These are phyloP conservation scores for Hyperopisus bebe DNA, from an alignment of 2,113 vertebrate genomes.

Conservation along the genomic window DNA sequence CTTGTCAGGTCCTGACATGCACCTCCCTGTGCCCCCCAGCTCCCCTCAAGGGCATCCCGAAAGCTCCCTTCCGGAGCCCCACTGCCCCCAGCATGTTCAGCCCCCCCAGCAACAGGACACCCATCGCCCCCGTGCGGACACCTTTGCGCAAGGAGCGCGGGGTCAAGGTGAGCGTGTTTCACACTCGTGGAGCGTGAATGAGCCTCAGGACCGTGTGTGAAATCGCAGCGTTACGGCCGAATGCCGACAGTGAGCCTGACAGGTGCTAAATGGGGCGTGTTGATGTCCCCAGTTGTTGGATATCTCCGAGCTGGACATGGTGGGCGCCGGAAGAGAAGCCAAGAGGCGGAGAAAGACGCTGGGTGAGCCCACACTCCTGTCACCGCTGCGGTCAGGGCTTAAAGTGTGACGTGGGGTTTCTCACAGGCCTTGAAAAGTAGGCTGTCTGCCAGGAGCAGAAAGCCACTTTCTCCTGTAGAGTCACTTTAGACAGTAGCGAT, in stretches of 20 bases:
- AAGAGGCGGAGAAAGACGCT: constrained; percentile 93
- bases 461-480: not conserved
- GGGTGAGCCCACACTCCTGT: constrained; percentile 56
- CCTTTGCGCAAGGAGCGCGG: constrained; percentile 89
- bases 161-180: constrained; percentile 72
- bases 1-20: not conserved
- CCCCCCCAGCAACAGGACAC: constrained; percentile 83
- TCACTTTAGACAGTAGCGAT: not conserved
- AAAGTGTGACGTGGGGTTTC: not conserved
- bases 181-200: not conserved
- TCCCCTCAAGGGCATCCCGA: constrained; percentile 94
- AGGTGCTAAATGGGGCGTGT: not conserved
- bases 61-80: constrained; percentile 88
- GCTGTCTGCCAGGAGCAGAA: not conserved
- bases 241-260: too few species aligned
- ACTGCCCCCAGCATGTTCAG: constrained; percentile 89
- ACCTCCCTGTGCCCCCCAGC: constrained; percentile 52
- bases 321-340: constrained; percentile 87
- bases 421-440: not conserved
- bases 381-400: not conserved
- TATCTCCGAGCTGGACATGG: constrained; percentile 84
- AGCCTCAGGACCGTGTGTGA: not conserved
- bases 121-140: constrained; percentile 80
- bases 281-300: constrained; percentile 70
- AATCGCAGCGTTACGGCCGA: not conserved